Conservation (phyloP, 2,888 invertebrate species). For the Trichopria drosophilae region DNA sequence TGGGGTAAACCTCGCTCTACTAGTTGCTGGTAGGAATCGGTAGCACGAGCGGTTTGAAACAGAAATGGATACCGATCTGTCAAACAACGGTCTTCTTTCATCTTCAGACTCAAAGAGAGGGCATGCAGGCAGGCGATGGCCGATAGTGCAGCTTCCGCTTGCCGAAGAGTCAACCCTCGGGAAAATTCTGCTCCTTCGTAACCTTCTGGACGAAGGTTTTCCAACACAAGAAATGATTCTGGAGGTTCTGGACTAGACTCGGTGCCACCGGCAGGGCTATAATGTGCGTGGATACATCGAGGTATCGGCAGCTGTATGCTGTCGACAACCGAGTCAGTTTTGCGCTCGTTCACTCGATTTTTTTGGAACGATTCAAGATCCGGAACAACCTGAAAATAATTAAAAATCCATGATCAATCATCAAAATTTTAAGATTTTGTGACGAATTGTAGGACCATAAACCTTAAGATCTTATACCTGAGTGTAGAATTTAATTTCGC, state of each 20-base stretch:
- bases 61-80: conserved; percentile 68
- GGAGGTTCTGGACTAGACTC: conserved; percentile 59
- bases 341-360: conserved; percentile 52
- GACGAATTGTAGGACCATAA: too few relatives aligned
- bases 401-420: background rate
- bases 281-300: conserved; percentile 70
- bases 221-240: conserved; percentile 73
- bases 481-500: conserved; percentile 82
- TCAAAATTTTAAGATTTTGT: background rate
- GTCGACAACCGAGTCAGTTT: conserved; percentile 46
- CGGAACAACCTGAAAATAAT: conserved; percentile 65
- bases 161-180: conserved; percentile 67
- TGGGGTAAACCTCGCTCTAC: conserved; percentile 78
- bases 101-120: conserved; percentile 68
- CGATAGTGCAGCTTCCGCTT: conserved; percentile 71
- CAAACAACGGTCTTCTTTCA: conserved; percentile 61
- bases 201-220: conserved; percentile 71
- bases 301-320: conserved; percentile 68
- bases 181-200: conserved; percentile 71
- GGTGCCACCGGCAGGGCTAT: conserved; percentile 60
- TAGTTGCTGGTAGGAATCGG: conserved; percentile 78
- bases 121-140: conserved; percentile 76
- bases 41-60: conserved; percentile 77
- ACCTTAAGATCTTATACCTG: conserved; percentile 62
- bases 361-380: conserved; percentile 68